Conservation (phyloP, 2,888 invertebrate species). For the Chloromyia formosa region DNA sequence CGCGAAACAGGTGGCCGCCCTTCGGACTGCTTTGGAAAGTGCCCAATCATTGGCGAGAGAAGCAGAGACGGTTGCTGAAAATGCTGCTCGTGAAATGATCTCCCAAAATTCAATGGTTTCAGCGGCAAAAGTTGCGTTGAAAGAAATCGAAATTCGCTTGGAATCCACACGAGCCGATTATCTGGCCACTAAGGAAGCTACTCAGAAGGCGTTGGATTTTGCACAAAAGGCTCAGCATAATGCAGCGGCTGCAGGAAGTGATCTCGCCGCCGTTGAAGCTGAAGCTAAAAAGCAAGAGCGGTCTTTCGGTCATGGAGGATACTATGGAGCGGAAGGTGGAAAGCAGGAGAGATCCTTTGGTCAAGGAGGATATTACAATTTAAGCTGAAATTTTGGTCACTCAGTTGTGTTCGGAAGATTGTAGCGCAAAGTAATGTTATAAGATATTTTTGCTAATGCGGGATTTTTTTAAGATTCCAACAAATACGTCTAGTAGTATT, state of each 20-base stretch:
- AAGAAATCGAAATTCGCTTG: conserved; percentile 72
- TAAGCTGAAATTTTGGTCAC: too few species aligned
- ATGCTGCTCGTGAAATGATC: conserved; percentile 74
- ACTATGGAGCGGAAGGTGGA: not conserved
- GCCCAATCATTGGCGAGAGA: conserved; percentile 64
- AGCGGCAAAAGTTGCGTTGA: conserved; percentile 71
- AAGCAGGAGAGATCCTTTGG: not conserved
- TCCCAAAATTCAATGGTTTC: conserved; percentile 79
- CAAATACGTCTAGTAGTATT: too few species aligned
- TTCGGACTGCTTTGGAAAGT: conserved; percentile 75
- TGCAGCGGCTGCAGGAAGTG: conserved; percentile 71
- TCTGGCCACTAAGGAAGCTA: conserved; percentile 74
- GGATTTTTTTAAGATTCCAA: too few species aligned
- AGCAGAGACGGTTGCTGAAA: conserved; percentile 64
- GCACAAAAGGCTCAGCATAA: conserved; percentile 76
- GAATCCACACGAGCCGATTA: conserved; percentile 74
- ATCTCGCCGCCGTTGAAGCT: not conserved
- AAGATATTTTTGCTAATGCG: too few species aligned
- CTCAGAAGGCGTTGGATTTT: conserved; percentile 70
- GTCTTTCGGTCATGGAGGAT: not conserved
- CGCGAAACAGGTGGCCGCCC: conserved; percentile 72
- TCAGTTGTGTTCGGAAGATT: too few species aligned
- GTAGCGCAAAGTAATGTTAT: too few species aligned
- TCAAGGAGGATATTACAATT: too few species aligned
- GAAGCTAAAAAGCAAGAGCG: not conserved